Evolutionary conservation across 2,113 vertebrate genomes (phyloP), one percentile per base, ranked within the genome.

Genomic region (Plectropomus leopardus): DNA sequence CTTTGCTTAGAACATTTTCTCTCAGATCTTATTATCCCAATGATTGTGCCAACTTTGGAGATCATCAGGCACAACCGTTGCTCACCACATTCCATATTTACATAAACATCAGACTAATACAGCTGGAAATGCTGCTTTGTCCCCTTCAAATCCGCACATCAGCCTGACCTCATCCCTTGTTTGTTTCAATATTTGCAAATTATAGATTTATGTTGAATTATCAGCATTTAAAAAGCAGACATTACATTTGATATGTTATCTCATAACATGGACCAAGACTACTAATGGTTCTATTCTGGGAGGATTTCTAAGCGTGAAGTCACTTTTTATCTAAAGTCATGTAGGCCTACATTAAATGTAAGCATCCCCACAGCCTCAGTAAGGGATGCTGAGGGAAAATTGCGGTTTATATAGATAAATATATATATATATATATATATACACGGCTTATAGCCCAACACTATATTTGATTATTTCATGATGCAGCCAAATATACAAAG

Each of bases 41-140:
- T 78, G 34, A 72, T 75, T 69, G 70, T 87, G 77, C 76, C 77
- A 54, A 68, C 63, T 72, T 75, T 78, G 48, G 48, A 69, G 42
- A 72, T 73, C 34, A 65, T 69, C 4, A 50, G 64, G 59, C 44
- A 66, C 44, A 79, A 40, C 45, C 54, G 30, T 57, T 65, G n/a
- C 48, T 50, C 32, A 74, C 28, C n/a, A 75, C 5, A 68, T 78
- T 48, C 3, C 26, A 59, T 65, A 72, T 66, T 55, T 34, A 24
- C n/a, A 80, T 57, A 69, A 47, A 79, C 57, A 76, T 69, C 53
- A 76, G 19, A 82, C 26, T 1, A 73, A 60, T 75, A 70, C 23
- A 80, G 45, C 48, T 60, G 69, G 63, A 78, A 88, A 86, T 77
- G 72, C 66, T 80, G 68, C 73, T 86, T 86, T 61, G 70, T 75